phyloP scores from a whole-genome alignment of 2,113 vertebrate species.

The Xenotilapia longispinis region DNA sequence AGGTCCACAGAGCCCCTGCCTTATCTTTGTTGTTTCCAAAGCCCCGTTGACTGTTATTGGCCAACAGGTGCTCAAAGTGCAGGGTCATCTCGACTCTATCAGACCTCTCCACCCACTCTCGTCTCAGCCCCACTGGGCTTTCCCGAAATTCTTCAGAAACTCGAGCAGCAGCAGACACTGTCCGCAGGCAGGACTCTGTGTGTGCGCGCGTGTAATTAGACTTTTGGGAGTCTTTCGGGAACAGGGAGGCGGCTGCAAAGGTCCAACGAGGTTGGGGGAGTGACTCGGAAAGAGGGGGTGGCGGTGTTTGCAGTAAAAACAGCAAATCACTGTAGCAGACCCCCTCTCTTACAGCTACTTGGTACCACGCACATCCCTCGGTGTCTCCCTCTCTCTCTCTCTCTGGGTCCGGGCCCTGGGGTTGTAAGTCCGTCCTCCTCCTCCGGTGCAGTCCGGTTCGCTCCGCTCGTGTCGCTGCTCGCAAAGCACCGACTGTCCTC shows the following conservation, averaged over 20 bases:
- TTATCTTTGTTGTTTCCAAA: neutral
- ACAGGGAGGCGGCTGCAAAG: slow-evolving; percentile 41
- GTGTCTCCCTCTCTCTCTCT: neutral
- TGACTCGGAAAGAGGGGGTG: slow-evolving; percentile 15
- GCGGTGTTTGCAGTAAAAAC: slow-evolving; percentile 16
- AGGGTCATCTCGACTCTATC: neutral
- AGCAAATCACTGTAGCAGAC: neutral
- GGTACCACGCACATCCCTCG: neutral
- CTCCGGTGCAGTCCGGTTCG: neutral
- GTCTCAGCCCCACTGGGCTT: neutral
- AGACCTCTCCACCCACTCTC: neutral
- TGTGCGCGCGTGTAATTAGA: neutral
- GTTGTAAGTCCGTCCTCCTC: neutral
- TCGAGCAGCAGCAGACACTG: neutral
- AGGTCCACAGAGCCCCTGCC: neutral
- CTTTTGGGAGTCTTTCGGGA: neutral
- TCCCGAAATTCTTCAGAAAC: neutral
- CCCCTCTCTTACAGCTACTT: neutral
- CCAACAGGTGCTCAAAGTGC: neutral
- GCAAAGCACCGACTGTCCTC: neutral
- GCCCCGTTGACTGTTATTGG: neutral
- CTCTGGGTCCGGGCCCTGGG: neutral
- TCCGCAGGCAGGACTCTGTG: neutral
- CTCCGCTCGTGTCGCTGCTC: neutral
- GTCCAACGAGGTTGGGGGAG: slow-evolving; percentile 31